Base-by-base conservation (phyloP, 2,113 vertebrate genomes). In the Pandion haliaetus region DNA sequence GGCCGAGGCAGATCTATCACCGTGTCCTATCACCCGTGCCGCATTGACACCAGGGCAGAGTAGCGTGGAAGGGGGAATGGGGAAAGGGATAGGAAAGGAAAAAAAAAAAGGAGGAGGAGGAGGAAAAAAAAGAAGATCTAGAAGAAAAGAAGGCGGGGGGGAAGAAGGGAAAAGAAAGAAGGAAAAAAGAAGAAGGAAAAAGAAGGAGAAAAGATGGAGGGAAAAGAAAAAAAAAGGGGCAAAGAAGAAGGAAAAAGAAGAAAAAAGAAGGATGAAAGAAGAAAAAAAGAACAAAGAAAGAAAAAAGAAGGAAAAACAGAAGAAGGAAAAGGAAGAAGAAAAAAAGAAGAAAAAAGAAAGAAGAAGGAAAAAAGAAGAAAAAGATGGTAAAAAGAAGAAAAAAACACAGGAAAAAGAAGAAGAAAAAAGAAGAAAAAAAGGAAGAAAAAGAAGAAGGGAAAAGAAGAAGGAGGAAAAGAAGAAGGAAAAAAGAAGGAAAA, bases 1-100 rank as follows among this genome's bases (percentile, higher is more conserved):
- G 97, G 97, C 97, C 97, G 2, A 49, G 93, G 97, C 96, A 59
- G 96, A 97, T 95, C 98, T 97, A 96, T 94, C 98, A 97, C 97
- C 63, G 36, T 77, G 81, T 74, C 97, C 98, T 95, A 91, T 96
- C 98, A 97, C 97, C 24, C 83, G 21, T 49, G 96, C 92, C 31
- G 84, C 77, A 34, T 29, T 8, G 88, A 94, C 94, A 97, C 95
- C 84, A 8, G 58, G 77, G 59, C 49, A 66, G 21, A 38, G 94
- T 32, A 1, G 21, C 14, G 9, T 2, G 77, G 36, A 50, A 21
- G 25, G 26, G 36, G 67, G 21, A 38, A 21, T 3, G 1, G 21
- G 17, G 24, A 74, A 26, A 42, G 20, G 38, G 29, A 14, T 11
- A 50, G 49, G 67, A 70, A 31, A 2, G 17, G 8, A 18, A 20